Evolutionary conservation across 2,888 invertebrate species (phyloP).

Genomic region (Limnephilus lunatus): DNA sequence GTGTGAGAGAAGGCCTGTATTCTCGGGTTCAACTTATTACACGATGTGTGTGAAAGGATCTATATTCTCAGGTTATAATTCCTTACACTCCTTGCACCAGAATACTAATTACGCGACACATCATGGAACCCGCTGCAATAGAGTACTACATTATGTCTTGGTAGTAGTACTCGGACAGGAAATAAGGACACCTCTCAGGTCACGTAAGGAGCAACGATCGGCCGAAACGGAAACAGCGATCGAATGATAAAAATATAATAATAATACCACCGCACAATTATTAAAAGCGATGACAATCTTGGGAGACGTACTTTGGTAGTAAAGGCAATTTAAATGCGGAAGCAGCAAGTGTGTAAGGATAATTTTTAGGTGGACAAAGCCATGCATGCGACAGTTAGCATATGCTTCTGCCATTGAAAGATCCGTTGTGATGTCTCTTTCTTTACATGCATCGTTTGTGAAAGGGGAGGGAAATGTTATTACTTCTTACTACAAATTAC

Average conservation of each 20-base stretch:
- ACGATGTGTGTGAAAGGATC: background rate
- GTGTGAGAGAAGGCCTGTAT: no score
- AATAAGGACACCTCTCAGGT: conserved; percentile 53
- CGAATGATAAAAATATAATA: conserved; percentile 52
- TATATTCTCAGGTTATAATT: background rate
- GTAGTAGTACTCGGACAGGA: conserved; percentile 48
- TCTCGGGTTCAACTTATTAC: background rate
- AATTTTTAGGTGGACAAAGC: conserved; percentile 22
- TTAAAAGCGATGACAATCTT: conserved; percentile 48
- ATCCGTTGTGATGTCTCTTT: background rate
- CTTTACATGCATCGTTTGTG: background rate
- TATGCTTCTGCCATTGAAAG: background rate
- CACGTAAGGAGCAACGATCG: conserved; percentile 52
- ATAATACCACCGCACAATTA: conserved; percentile 51
- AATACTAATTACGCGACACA: conserved; percentile 22
- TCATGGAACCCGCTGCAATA: background rate
- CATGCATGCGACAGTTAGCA: background rate
- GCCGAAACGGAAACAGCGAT: conserved; percentile 46
- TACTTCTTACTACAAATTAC: background rate
- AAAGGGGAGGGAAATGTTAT: background rate
- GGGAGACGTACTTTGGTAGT: background rate
- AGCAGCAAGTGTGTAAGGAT: conserved; percentile 36
- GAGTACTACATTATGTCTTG: no score
- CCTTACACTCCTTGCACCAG: background rate
- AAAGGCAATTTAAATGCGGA: conserved; percentile 38